Evolutionary conservation across 2,113 vertebrate genomes (phyloP).

Genomic region (Hoplias malabaricus): DNA sequence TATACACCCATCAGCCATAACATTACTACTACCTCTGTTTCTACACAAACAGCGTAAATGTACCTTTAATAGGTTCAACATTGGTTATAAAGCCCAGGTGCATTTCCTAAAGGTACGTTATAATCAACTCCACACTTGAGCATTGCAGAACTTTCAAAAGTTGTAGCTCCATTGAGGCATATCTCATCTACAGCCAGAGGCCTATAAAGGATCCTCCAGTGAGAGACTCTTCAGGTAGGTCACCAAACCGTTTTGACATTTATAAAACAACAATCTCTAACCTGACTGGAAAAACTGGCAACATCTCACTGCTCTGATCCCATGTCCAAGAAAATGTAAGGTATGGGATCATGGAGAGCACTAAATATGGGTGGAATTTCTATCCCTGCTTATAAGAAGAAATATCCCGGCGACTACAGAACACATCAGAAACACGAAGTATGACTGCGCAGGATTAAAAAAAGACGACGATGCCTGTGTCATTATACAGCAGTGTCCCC

Average conservation of each 20-base stretch:
- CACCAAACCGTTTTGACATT: neutral
- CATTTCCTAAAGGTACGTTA: no score
- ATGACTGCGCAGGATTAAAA: neutral
- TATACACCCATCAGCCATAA: no score
- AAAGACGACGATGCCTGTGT: neutral
- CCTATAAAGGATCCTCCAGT: no score
- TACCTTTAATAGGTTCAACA: no score
- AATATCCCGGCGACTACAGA: neutral
- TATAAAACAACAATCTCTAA: neutral
- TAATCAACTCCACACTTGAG: no score
- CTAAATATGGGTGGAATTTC: neutral
- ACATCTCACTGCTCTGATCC: neutral
- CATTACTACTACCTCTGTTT: no score
- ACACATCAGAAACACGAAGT: neutral
- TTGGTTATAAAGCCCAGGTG: no score
- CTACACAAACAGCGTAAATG: no score
- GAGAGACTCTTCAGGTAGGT: no score
- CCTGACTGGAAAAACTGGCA: neutral
- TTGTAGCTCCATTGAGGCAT: no score
- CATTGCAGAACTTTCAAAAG: no score
- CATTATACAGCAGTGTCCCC: slow-evolving; percentile 3
- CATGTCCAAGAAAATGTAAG: neutral
- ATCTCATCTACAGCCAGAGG: no score
- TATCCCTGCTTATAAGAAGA: neutral
- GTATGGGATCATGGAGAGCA: neutral